Percentiles rank a stretch among this genome's conserved stretches.
phyloP scores from a whole-genome alignment of 2,888 invertebrate species.

The Sphaeridia pumilis region DNA sequence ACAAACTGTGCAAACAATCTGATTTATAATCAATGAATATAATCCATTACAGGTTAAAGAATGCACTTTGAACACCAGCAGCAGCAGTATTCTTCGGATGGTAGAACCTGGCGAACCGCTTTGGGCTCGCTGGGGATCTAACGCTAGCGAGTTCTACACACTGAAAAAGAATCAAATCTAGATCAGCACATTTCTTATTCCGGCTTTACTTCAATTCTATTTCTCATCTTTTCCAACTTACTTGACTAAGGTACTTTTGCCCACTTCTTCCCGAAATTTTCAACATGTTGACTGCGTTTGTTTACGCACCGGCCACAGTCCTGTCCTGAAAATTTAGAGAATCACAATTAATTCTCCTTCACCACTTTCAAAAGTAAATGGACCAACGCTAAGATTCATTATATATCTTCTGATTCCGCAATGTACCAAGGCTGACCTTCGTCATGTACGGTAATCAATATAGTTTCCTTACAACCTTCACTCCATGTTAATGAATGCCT shows the following conservation, averaged over 20 bases:
- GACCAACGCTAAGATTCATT: too few relatives aligned
- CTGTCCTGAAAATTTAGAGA: background rate
- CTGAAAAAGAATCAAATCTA: conserved; percentile 8
- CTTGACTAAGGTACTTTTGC: conserved; percentile 23
- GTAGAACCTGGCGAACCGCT: background rate
- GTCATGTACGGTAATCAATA: too few relatives aligned
- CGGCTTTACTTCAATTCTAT: background rate
- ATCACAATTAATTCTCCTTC: background rate
- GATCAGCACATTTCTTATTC: background rate
- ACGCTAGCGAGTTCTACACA: conserved; percentile 11
- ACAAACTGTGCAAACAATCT: too few relatives aligned
- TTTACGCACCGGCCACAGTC: background rate
- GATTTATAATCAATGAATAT: too few relatives aligned
- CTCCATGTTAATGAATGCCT: too few relatives aligned
- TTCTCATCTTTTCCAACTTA: conserved; percentile 5
- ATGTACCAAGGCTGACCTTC: too few relatives aligned
- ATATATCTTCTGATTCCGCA: too few relatives aligned
- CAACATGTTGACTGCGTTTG: conserved; percentile 15
- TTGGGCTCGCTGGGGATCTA: background rate
- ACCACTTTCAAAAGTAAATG: background rate
- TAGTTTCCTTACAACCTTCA: too few relatives aligned
- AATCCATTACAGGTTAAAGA: background rate
- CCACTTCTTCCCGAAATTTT: conserved; percentile 19
- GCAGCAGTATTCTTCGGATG: background rate
- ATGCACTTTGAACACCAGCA: background rate